Evolutionary conservation across 1,140 invertebrate species (phyloP).

Genomic region (Lepidurus apus): DNA sequence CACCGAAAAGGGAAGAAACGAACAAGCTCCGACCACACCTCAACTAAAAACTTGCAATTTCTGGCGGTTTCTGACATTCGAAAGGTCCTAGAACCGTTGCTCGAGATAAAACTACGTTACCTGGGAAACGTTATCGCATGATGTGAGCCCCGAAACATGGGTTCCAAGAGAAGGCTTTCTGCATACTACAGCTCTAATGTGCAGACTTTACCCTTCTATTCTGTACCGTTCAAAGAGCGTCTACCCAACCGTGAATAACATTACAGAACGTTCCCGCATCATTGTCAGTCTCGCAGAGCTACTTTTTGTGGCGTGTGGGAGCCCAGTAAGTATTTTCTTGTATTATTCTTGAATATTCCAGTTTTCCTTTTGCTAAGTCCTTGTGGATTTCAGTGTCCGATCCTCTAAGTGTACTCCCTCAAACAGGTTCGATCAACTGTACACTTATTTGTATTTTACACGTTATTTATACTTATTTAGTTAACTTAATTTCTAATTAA

Average conservation of each 20-base stretch:
- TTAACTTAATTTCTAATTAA: too few relatives aligned
- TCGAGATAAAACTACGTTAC: not conserved
- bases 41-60: not conserved
- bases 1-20: not conserved
- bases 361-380: too few relatives aligned
- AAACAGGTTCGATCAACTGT: too few relatives aligned
- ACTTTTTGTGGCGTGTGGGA: not conserved
- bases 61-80: not conserved
- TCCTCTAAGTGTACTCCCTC: too few relatives aligned
- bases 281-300: not conserved
- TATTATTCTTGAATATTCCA: too few relatives aligned
- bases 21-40: constrained; percentile 3
- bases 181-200: too few relatives aligned
- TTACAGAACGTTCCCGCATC: not conserved
- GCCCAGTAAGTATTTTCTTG: too few relatives aligned
- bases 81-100: not conserved
- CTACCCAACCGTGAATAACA: not conserved
- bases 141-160: too few relatives aligned
- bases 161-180: too few relatives aligned
- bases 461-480: too few relatives aligned
- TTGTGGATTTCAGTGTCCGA: too few relatives aligned
- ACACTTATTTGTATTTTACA: too few relatives aligned
- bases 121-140: not conserved
- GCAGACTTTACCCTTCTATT: not conserved
- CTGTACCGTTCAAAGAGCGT: not conserved